A percentile compares a stretch with the other conserved stretches of the same genome.
phyloP scores from a whole-genome alignment of 2,888 invertebrate genomes.

The Drosophila barbarae region DNA sequence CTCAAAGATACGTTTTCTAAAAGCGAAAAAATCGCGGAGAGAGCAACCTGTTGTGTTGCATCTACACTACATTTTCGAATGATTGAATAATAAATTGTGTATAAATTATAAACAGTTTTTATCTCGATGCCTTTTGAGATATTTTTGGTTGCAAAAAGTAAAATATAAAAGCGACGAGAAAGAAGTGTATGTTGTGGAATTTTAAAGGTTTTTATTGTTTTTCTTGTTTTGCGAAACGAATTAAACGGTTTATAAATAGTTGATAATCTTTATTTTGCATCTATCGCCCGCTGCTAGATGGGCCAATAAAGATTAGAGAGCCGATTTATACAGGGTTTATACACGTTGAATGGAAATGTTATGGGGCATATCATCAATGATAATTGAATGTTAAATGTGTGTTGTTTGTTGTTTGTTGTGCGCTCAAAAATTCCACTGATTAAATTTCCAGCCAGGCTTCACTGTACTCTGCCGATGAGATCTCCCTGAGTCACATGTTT shows the following conservation, averaged over 20 bases:
- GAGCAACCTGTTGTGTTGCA: constrained; percentile 16
- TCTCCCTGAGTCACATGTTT: constrained; percentile 2
- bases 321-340: background rate
- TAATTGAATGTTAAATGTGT: constrained; percentile 12
- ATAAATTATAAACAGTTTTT: constrained; percentile 16
- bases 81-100: constrained; percentile 11
- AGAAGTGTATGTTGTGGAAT: constrained; percentile 1
- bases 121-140: constrained; percentile 2
- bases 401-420: background rate
- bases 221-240: background rate
- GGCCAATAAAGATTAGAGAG: background rate
- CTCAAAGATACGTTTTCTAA: background rate
- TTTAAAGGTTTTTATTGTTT: background rate
- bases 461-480: constrained; percentile 2
- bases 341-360: constrained; percentile 3
- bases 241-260: constrained; percentile 13
- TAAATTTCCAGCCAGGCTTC: background rate
- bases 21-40: background rate
- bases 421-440: background rate
- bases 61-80: constrained; percentile 5
- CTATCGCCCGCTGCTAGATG: constrained; percentile 6
- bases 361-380: constrained; percentile 2
- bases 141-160: constrained; percentile 7
- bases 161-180: background rate
- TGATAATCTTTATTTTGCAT: constrained; percentile 11